These are phyloP conservation scores for Probosciger aterrimus DNA, from an alignment of 2,113 vertebrate genomes.

Conservation along the genomic window DNA sequence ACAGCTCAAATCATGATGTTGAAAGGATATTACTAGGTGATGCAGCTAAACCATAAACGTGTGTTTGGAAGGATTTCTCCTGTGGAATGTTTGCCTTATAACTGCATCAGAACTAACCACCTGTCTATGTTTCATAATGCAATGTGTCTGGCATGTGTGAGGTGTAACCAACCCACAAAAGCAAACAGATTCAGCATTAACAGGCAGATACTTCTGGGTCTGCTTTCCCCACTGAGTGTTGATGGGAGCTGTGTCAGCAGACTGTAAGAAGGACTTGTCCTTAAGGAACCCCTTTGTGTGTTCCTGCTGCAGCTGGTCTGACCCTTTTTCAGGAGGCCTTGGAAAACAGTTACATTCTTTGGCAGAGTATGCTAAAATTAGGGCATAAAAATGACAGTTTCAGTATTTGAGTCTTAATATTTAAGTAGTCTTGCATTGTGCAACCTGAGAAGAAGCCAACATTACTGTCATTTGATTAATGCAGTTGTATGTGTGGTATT, in stretches of 20 bases:
- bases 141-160: not conserved
- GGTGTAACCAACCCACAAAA: not conserved
- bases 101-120: not conserved
- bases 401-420: not conserved
- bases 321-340: constrained; percentile 2
- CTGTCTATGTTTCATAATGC: not conserved
- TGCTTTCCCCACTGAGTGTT: not conserved
- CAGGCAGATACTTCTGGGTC: not conserved
- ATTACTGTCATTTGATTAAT: not conserved
- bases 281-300: constrained; percentile 49
- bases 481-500: not conserved
- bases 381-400: not conserved
- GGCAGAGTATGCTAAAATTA: not conserved
- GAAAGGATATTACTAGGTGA: not conserved
- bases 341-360: not conserved
- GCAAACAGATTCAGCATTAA: not conserved
- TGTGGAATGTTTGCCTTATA: not conserved
- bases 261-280: constrained; percentile 14
- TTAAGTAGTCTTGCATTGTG: not conserved
- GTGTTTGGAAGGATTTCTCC: not conserved
- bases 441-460: not conserved
- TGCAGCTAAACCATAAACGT: not conserved
- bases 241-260: not conserved
- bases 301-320: constrained; percentile 11
- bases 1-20: not conserved